Conservation (phyloP, 2,797 vertebrate species). For the Pantherophis alleghaniensis region DNA sequence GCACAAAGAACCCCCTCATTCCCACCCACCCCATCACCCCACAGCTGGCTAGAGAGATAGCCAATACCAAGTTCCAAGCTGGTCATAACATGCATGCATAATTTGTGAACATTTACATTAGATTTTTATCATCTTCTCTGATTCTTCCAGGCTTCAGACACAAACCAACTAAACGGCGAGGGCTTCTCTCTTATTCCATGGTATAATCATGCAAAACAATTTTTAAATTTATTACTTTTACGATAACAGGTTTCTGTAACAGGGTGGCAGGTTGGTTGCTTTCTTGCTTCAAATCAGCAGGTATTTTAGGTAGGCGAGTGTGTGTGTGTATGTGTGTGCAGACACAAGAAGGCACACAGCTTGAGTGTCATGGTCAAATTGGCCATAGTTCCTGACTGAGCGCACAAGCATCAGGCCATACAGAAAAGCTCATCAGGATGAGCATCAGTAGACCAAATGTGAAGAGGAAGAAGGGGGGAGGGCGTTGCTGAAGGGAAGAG, state of each 20-base stretch:
- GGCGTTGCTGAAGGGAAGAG: background rate
- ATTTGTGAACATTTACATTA: conserved; percentile 90
- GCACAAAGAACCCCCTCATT: conserved; percentile 82
- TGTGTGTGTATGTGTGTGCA: background rate
- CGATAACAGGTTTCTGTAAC: conserved; percentile 49
- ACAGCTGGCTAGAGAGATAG: conserved; percentile 83
- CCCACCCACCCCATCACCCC: conserved; percentile 78
- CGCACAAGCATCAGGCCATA: conserved; percentile 30
- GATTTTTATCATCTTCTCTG: conserved; percentile 62
- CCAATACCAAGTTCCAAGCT: conserved; percentile 86
- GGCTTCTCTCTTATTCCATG: conserved; percentile 55
- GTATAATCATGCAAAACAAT: conserved; percentile 74
- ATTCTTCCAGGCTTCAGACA: conserved; percentile 65
- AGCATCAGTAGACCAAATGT: conserved; percentile 6
- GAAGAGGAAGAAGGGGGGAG: background rate
- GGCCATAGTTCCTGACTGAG: conserved; percentile 16
- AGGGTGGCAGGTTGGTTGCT: conserved; percentile 38
- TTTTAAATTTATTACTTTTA: conserved; percentile 6
- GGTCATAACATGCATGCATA: conserved; percentile 89
- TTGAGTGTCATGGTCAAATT: conserved; percentile 6
- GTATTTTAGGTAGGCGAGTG: conserved; percentile 27
- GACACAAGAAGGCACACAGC: conserved; percentile 23
- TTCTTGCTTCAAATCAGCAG: conserved; percentile 22
- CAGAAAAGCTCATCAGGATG: conserved; percentile 10
- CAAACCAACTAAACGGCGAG: conserved; percentile 34